phyloP scores from a whole-genome alignment of 92 coral and sea anemone species.

The Bergia sp. region DNA sequence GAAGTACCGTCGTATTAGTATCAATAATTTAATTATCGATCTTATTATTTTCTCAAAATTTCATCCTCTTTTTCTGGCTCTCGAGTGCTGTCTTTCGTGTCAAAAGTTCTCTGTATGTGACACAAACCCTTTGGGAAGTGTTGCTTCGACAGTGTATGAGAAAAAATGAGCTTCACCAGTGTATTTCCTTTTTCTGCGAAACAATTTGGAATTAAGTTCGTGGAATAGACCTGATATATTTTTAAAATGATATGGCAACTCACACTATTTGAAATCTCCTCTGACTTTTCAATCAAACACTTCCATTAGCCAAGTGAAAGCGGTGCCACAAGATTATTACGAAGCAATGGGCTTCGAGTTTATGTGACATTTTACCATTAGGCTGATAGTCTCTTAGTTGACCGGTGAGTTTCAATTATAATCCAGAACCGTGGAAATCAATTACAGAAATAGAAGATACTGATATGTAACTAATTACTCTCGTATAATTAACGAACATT shows the following conservation, averaged over 20 bases:
- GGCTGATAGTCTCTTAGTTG: background rate
- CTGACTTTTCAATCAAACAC: background rate
- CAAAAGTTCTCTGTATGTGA: background rate
- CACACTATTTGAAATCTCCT: background rate
- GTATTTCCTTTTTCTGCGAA: background rate
- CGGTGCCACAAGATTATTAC: background rate
- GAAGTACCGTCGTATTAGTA: constrained; percentile 13
- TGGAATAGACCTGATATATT: background rate
- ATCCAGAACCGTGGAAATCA: background rate
- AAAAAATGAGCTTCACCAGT: background rate
- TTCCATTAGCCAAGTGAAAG: background rate
- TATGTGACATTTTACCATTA: background rate
- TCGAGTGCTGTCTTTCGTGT: background rate
- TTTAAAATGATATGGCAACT: background rate
- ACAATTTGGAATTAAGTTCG: background rate
- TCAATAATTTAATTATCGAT: constrained; percentile 42
- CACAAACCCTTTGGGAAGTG: background rate
- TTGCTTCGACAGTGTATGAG: background rate
- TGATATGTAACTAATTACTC: constrained; percentile 25
- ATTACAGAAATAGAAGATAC: constrained; percentile 8
- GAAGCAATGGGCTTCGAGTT: background rate
- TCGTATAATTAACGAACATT: constrained; percentile 10
- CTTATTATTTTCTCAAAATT: background rate
- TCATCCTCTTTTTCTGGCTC: background rate
- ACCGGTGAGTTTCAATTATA: constrained; percentile 1